These are phyloP conservation scores for Temnothorax longispinosus DNA, from an alignment of 1,140 invertebrate genomes.

Conservation along the genomic window DNA sequence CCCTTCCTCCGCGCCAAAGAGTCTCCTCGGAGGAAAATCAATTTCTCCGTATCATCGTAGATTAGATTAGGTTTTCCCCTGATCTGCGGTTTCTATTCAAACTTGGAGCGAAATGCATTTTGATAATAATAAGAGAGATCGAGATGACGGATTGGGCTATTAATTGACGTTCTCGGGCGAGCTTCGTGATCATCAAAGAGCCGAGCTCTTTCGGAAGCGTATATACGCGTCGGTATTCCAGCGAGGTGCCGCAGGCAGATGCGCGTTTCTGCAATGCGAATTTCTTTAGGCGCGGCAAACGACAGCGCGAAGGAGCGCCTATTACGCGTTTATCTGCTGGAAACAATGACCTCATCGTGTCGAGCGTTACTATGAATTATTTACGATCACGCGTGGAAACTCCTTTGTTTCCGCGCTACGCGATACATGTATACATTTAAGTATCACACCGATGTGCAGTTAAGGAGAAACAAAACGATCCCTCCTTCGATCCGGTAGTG, in stretches of 20 bases:
- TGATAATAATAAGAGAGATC: not conserved
- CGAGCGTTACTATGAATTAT: constrained; percentile 42
- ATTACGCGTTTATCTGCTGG: constrained; percentile 52
- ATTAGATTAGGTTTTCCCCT: not conserved
- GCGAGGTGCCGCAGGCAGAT: not conserved
- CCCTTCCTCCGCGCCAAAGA: not conserved
- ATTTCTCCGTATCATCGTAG: not conserved
- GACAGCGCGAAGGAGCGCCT: constrained; percentile 24
- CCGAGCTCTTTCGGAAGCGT: not conserved
- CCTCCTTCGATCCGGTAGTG: not conserved
- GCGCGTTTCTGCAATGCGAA: constrained; percentile 10
- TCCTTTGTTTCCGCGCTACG: constrained; percentile 11
- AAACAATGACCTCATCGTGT: constrained; percentile 52
- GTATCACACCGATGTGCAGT: not conserved
- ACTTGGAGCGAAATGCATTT: not conserved
- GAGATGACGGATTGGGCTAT: not conserved
- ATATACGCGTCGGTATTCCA: not conserved
- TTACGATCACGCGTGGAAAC: constrained; percentile 39
- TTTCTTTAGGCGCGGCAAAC: constrained; percentile 18
- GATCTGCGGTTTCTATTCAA: not conserved
- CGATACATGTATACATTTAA: not conserved
- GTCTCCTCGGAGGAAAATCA: not conserved
- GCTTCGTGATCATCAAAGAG: not conserved
- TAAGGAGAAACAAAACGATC: not conserved
- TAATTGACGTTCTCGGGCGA: not conserved